Base-by-base conservation (phyloP, 2,113 vertebrate species). In the Spea multiplicata region DNA sequence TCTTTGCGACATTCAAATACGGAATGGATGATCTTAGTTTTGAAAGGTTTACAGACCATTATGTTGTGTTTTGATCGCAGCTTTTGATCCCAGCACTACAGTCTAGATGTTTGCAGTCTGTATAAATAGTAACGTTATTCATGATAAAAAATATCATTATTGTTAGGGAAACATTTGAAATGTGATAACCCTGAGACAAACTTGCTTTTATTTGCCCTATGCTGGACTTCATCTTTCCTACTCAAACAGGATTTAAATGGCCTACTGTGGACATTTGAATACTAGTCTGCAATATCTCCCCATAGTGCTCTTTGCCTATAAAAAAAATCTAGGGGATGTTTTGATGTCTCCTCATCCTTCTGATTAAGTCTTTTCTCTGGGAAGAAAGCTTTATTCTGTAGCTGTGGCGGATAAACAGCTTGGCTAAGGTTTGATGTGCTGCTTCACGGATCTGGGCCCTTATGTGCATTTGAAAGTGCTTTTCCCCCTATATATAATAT, bases 401-500 rank as follows among this genome's bases (percentile, higher is more conserved):
- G 92, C 94, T 79, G 89, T 87, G 83, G 91, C 91, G 95, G 88
- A 91, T 86, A 86, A 93, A 92, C 95, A 93, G 94, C 90, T 86
- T 86, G 71, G 64, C 78, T 67, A 71, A 89, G 90, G 90, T 95
- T 96, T 96, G 94, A 96, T 95, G 91, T 94, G 87, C 89, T 92
- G 89, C 91, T 91, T 92, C 87, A 90, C 80, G 91, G 93, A 91
- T 90, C 90, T 88, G 86, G 87, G 87, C 91, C 91, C 92, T 91
- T 91, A 88, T 89, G 90, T 92, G 92, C 91, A 91, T 90, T 87
- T 86, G 88, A 91, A 89, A 90, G 87, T 86, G 86, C 87, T 85
- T 77, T 61, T 62, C 62, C 55, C 17, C 55, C 10, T 30, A 30
- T 30, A 30, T 30, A 30, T 30, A 30, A 30, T 30, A 30, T 30